Base-by-base conservation (phyloP, 2,888 invertebrate genomes). In the Phalera bucephala region DNA sequence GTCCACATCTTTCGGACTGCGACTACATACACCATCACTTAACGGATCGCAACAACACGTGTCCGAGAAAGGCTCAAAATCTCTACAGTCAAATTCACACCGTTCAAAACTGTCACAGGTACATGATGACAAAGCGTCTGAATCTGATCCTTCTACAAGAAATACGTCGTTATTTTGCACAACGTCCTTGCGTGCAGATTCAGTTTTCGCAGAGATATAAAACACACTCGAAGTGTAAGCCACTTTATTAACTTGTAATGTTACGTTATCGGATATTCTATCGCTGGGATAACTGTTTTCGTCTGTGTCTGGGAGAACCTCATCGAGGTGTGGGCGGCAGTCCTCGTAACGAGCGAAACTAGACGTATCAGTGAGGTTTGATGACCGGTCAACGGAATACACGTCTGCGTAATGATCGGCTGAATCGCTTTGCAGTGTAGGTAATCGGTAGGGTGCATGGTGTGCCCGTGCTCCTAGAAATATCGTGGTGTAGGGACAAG, bases 61-160 rank as follows among this genome's bases (percentile, higher is more conserved):
- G 52, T 92, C 92, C 39, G 92, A 92, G 60, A 91, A 86, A 21
- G 91, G 91, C 56, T 92, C 92, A 58, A 91, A 91, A 58, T 91
- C 90, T 60, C 82, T 81, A 64, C 91, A 91, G 50, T 90, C 91
- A 63, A 91, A 91, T 52, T 91, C 90, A 55, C 91, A 91, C 52
- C 91, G 80, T 59, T 91, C 91, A 48, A 90, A 91, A 56, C 90
- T 91, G 52, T 89, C 90, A 58, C 90, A 90, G 14, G 89, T 88
- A 48, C 90, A 90, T n/a, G 90, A 87, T n/a, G 90, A 90, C 33
- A 90, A 50, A n/a, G 85, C 88, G 61, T 90, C 90, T n/a, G 89
- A 88, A 36, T 86, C 88, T 1, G 81, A 81, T 36, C 75, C 86
- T 43, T 88, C 88, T 1, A 75, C 79, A 15, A 81, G 50, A 60